Percentiles rank a stretch among this genome's conserved stretches.
These are phyloP conservation scores for Cataglyphis albicans DNA, from an alignment of 2,888 invertebrate genomes.

Conservation along the genomic window DNA sequence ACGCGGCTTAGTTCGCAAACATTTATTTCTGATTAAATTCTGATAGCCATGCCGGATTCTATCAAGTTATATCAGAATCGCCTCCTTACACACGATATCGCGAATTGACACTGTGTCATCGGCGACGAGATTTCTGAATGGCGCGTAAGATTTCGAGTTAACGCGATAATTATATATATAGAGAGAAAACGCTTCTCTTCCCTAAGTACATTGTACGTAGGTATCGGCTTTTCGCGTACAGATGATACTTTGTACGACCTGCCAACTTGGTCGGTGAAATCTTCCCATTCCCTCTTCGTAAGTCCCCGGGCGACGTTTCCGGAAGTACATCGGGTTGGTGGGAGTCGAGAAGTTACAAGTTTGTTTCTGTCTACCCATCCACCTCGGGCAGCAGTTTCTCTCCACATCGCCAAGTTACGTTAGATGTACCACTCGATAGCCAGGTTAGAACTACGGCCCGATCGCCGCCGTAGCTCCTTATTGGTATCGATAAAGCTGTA, in stretches of 20 bases:
- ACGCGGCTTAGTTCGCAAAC: slow-evolving; percentile 36
- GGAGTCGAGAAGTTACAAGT: slow-evolving; percentile 65
- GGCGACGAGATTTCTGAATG: slow-evolving; percentile 7
- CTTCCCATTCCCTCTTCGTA: slow-evolving; percentile 60
- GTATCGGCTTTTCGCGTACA: slow-evolving; percentile 67
- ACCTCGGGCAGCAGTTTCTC: slow-evolving; percentile 24
- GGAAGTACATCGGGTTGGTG: slow-evolving; percentile 52
- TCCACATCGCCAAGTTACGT: slow-evolving; percentile 61
- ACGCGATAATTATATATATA: slow-evolving; percentile 32
- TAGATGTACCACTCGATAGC: slow-evolving; percentile 60
- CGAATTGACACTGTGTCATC: background rate
- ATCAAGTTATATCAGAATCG: background rate
- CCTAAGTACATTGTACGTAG: slow-evolving; percentile 1
- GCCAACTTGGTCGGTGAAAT: slow-evolving; percentile 66
- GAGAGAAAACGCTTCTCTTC: background rate
- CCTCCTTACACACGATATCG: slow-evolving; percentile 1
- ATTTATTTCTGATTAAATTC: slow-evolving; percentile 50
- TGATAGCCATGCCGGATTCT: slow-evolving; percentile 6
- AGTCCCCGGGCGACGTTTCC: slow-evolving; percentile 71
- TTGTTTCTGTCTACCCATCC: slow-evolving; percentile 47
- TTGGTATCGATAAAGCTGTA: slow-evolving; percentile 81
- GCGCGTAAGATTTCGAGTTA: slow-evolving; percentile 6
- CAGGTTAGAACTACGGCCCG: slow-evolving; percentile 68
- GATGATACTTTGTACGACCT: slow-evolving; percentile 64
- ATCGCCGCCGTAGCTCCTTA: slow-evolving; percentile 70